Conservation (phyloP, 2,797 vertebrate species). For the Loris lydekkerianus region DNA sequence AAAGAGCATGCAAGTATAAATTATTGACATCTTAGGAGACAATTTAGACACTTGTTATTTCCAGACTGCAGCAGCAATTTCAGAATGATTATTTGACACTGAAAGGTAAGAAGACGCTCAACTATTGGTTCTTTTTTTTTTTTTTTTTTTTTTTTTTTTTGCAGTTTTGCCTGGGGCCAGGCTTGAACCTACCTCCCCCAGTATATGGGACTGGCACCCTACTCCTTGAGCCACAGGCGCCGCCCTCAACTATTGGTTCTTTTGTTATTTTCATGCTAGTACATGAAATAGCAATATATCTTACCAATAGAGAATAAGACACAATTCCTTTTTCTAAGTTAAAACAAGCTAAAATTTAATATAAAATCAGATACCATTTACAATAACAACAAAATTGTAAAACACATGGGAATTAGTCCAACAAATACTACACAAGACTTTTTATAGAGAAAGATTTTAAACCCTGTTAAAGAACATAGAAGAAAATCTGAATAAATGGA, state of each 20-base stretch:
- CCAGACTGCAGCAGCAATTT: not conserved
- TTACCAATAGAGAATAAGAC: conserved; percentile 49
- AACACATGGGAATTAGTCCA: not conserved
- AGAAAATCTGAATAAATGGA: not conserved
- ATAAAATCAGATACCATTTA: conserved; percentile 30
- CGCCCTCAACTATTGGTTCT: not conserved
- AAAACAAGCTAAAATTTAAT: conserved; percentile 1
- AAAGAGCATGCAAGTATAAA: not conserved
- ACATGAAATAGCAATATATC: not conserved
- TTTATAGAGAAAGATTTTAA: conserved; percentile 48
- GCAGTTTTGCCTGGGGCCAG: too few relatives aligned
- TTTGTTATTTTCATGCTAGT: not conserved
- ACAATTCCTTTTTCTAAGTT: conserved; percentile 9
- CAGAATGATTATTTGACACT: not conserved
- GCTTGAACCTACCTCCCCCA: too few relatives aligned
- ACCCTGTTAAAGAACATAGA: not conserved
- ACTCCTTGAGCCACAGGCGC: too few relatives aligned
- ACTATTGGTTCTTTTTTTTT: not conserved
- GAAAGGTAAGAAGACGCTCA: not conserved
- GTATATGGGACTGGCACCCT: too few relatives aligned
- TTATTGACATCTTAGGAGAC: not conserved
- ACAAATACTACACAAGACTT: conserved; percentile 11
- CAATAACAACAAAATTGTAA: conserved; percentile 22
- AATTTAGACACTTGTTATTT: not conserved
- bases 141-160: not conserved